Conservation (phyloP, 2,888 invertebrate species). For the Ormyrus nitidulus region DNA sequence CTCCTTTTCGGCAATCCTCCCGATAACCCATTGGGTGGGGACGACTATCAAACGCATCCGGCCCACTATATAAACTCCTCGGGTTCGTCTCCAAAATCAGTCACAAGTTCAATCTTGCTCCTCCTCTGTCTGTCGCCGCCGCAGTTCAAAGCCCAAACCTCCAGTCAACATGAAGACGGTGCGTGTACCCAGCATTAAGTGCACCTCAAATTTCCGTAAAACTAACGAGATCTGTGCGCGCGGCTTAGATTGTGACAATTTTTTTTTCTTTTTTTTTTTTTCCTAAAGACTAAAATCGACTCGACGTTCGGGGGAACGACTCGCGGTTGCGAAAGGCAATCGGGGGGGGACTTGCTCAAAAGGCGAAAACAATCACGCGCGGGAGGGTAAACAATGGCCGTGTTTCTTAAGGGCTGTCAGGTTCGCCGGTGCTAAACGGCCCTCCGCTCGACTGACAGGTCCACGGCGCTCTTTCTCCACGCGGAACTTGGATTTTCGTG, state of each 20-base stretch:
- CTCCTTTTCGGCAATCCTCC: too few species aligned
- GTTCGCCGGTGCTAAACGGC: constrained; percentile 14
- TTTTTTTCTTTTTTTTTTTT: too few species aligned
- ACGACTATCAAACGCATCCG: too few species aligned
- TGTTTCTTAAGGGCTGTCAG: constrained; percentile 47
- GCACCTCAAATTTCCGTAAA: too few species aligned
- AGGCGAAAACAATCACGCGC: constrained; percentile 4
- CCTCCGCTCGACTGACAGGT: constrained; percentile 3
- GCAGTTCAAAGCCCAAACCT: constrained; percentile 2
- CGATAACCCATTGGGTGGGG: not conserved
- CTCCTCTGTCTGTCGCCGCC: not conserved
- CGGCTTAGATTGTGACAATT: too few species aligned
- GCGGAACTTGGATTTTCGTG: not conserved
- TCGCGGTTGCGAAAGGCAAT: too few species aligned
- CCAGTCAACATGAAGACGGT: constrained; percentile 45
- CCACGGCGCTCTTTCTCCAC: not conserved
- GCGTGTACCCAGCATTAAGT: constrained; percentile 26
- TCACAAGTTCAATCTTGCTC: constrained; percentile 1
- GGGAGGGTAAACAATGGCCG: constrained; percentile 36
- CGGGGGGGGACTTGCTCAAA: not conserved
- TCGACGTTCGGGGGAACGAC: too few species aligned
- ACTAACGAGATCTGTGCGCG: too few species aligned
- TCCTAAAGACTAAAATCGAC: too few species aligned
- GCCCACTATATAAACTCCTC: constrained; percentile 16
- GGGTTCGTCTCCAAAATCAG: not conserved